These are phyloP conservation scores for Ecliptopera silaceata DNA, from an alignment of 2,888 invertebrate species.

Conservation along the genomic window DNA sequence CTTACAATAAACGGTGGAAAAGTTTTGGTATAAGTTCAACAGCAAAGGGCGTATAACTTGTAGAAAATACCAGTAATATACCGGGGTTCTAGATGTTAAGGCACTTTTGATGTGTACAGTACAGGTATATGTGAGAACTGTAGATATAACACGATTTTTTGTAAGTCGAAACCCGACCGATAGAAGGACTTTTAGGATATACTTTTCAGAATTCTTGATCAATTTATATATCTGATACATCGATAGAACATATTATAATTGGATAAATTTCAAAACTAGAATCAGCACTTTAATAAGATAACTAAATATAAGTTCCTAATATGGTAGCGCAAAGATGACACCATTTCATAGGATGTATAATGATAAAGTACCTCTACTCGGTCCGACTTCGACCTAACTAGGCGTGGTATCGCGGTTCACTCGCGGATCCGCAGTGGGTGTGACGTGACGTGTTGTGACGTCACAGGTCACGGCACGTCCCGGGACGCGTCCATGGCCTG, in stretches of 20 bases:
- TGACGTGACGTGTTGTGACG: constrained; percentile 47
- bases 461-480: constrained; percentile 60
- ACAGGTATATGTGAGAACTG: constrained; percentile 24
- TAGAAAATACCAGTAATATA: not conserved
- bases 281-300: no score
- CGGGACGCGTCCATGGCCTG: constrained; percentile 53
- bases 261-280: no score
- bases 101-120: constrained; percentile 19
- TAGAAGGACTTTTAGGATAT: not conserved
- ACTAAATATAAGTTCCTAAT: no score
- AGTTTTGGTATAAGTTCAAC: constrained; percentile 30
- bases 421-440: no score
- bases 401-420: not conserved
- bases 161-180: constrained; percentile 5
- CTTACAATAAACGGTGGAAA: constrained; percentile 32
- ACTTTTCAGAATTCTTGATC: no score
- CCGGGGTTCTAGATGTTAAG: not conserved
- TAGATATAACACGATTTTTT: not conserved
- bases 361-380: not conserved
- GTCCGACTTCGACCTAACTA: not conserved
- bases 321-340: no score
- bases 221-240: no score
- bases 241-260: no score
- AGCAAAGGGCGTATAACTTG: constrained; percentile 12
- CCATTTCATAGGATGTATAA: no score